phyloP scores from a whole-genome alignment of 2,797 vertebrate species.

The Sebastes diaconus region DNA sequence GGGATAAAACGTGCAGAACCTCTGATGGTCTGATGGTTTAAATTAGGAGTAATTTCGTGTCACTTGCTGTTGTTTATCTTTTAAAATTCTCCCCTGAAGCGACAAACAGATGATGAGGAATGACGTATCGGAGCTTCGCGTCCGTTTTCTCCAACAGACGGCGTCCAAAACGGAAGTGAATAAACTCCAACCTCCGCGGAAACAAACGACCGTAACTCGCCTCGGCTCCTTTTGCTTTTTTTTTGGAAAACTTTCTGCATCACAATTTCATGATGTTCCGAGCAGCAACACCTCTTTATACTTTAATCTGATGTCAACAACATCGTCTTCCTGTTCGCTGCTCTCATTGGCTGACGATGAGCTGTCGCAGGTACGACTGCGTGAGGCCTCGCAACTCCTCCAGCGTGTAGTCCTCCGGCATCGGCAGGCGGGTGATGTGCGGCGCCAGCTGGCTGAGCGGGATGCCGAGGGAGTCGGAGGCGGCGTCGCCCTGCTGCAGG shows the following conservation, averaged over 20 bases:
- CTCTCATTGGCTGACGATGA: slow-evolving; percentile 85
- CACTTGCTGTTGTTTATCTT: background rate
- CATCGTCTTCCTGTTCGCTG: background rate
- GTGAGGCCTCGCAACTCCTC: slow-evolving; percentile 95
- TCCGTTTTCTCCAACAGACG: background rate
- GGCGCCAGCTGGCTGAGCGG: slow-evolving; percentile 88
- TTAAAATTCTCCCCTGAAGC: background rate
- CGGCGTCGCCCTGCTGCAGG: slow-evolving; percentile 84
- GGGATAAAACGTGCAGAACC: background rate
- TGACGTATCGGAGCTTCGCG: background rate
- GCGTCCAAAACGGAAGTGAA: background rate
- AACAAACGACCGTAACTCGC: background rate
- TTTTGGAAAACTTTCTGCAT: background rate
- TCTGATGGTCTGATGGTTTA: background rate
- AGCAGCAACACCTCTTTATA: background rate
- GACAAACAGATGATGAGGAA: slow-evolving; percentile 11
- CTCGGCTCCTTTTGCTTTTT: background rate
- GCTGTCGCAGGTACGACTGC: slow-evolving; percentile 90
- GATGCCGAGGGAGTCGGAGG: slow-evolving; percentile 69
- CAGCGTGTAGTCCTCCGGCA: slow-evolving; percentile 96
- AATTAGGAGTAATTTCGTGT: background rate
- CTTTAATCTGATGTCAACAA: no score
- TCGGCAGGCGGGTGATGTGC: slow-evolving; percentile 89
- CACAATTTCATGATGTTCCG: background rate
- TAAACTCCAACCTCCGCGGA: background rate